phyloP scores from a whole-genome alignment of 2,113 vertebrate species.

The Crocuta crocuta region DNA sequence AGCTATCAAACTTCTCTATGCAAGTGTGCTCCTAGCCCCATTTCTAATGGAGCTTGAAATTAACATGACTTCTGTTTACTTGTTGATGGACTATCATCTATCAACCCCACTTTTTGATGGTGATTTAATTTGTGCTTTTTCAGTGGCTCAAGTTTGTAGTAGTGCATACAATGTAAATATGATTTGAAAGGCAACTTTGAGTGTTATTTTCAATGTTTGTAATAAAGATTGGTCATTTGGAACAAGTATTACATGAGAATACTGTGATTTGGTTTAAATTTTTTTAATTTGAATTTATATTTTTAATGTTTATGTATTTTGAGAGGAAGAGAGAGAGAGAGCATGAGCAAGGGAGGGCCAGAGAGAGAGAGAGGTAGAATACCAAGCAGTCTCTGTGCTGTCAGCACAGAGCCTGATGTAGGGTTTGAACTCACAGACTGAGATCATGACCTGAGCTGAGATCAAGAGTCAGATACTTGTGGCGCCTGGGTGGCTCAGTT shows the following conservation, averaged over 20 bases:
- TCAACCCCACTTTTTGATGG: constrained; percentile 57
- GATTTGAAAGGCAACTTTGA: constrained; percentile 39
- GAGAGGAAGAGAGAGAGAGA: no score
- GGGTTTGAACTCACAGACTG: no score
- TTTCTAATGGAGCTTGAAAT: constrained; percentile 79
- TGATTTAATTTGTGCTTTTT: constrained; percentile 67
- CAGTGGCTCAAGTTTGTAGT: constrained; percentile 37
- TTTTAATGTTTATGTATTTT: no score
- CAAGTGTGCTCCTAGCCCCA: background rate
- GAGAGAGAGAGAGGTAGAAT: no score
- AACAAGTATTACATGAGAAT: background rate
- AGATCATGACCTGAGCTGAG: no score
- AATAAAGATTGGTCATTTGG: constrained; percentile 42
- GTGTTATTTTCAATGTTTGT: constrained; percentile 49
- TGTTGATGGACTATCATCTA: constrained; percentile 58
- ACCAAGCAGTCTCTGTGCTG: no score
- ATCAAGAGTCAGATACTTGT: no score
- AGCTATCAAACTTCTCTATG: background rate
- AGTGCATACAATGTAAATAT: constrained; percentile 50
- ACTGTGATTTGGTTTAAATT: constrained; percentile 50
- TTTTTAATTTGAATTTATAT: no score
- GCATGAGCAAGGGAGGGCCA: no score
- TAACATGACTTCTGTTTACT: constrained; percentile 72
- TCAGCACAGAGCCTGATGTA: no score
- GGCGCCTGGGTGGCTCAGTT: no score